Base-by-base conservation (phyloP, 2,113 vertebrate species). In the Crotalus viridis region DNA sequence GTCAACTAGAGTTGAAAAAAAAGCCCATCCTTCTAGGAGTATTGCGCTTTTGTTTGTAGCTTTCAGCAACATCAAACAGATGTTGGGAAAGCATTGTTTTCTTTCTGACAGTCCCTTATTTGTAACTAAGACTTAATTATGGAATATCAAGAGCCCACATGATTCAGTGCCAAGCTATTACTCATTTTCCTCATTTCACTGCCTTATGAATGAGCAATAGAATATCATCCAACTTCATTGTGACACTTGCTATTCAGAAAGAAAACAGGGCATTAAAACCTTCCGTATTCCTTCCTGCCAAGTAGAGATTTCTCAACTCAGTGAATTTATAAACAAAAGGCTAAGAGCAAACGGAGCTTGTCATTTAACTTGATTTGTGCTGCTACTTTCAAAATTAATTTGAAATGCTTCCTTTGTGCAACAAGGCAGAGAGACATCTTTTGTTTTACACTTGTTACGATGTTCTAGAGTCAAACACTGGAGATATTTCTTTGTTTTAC, bases 121-220 rank as follows among this genome's bases (percentile, higher is more conserved):
- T 87, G 48, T 87, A 52, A 52, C 28, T 55, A 94, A 91, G 48
- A 89, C 21, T 1, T 3, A 88, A 46, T 89, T 90, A n/a, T 90
- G 19, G 86, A 33, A 57, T 92, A 94, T 3, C 92, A 91, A 90
- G 57, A 89, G 28, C 3, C 52, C 93, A 39, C 88, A 92, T 90
- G 94, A 90, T 95, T 93, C 92, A 94, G 4, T 26, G 0, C 0
- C 95, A 95, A 94, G 57, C n/a, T 43, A n/a, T 94, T 93, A 46
- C 61, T 39, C 74, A 39, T 26, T 33, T 13, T 54, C 52, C 10
- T 48, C 24, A 59, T 91, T 61, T 87, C 56, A 46, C 10, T 89
- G 8, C 13, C 94, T 94, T 93, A 22, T 4, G 19, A 94, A 4
- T 3, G 9, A 94, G 22, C 10, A 90, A 97, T 94, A 74, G 90